phyloP scores from a whole-genome alignment of 2,797 vertebrate genomes.

The Chelmon rostratus region DNA sequence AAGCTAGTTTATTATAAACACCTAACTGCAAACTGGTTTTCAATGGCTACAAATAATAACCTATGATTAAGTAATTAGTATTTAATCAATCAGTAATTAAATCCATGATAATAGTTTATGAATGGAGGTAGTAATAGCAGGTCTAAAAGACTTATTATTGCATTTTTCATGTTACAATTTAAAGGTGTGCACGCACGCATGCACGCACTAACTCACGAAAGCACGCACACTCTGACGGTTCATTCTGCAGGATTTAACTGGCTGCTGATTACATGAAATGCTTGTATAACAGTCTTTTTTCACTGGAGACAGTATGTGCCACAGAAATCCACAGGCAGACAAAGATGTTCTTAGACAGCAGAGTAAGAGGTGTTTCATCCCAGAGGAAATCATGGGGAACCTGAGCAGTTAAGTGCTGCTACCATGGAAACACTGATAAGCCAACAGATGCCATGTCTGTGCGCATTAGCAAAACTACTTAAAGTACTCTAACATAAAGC shows the following conservation, averaged over 20 bases:
- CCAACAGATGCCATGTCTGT: conserved; percentile 65
- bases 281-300: conserved; percentile 15
- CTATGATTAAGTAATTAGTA: background rate
- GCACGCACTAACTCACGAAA: too few relatives aligned
- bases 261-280: background rate
- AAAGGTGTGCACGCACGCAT: background rate
- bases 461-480: conserved; percentile 32
- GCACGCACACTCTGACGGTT: background rate
- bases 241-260: conserved; percentile 7
- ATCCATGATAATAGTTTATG: background rate
- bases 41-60: conserved; percentile 3
- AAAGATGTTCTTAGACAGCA: conserved; percentile 45
- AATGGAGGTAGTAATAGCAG: background rate
- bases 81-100: too few relatives aligned
- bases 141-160: background rate
- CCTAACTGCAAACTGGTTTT: conserved; percentile 10
- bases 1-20: conserved; percentile 3
- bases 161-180: background rate
- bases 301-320: conserved; percentile 9
- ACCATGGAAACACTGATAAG: conserved; percentile 69
- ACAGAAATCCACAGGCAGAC: conserved; percentile 41
- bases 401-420: conserved; percentile 52
- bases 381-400: conserved; percentile 71
- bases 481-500: background rate
- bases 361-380: conserved; percentile 60